Evolutionary conservation across 1,140 invertebrate species (phyloP).

Genomic region (Laupala kohalensis): DNA sequence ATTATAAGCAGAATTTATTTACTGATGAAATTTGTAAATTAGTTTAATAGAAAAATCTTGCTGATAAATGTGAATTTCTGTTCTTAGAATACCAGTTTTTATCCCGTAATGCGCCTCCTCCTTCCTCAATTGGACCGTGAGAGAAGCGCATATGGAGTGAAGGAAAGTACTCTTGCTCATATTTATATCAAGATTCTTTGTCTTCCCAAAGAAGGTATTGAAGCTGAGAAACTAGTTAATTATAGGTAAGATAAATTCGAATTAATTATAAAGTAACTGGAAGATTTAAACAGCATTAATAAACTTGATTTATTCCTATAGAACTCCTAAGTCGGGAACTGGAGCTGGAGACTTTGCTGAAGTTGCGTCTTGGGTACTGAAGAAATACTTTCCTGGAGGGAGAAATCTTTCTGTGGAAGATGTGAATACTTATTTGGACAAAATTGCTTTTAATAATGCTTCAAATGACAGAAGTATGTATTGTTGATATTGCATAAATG

Average conservation of each 20-base stretch:
- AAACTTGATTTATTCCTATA: conserved; percentile 18
- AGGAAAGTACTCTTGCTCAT: conserved; percentile 47
- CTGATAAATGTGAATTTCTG: conserved; percentile 1
- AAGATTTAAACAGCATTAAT: neutral
- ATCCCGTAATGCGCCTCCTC: conserved; percentile 53
- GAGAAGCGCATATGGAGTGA: conserved; percentile 48
- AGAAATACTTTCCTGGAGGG: conserved; percentile 34
- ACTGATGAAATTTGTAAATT: neutral
- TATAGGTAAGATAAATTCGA: conserved; percentile 28
- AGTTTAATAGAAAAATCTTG: neutral
- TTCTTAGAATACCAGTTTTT: conserved; percentile 40
- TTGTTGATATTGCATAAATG: neutral
- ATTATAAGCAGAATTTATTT: neutral
- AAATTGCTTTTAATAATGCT: conserved; percentile 43
- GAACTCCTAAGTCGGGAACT: conserved; percentile 25
- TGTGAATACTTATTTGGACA: conserved; percentile 55
- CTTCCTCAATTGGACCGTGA: conserved; percentile 52
- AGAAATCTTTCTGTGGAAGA: conserved; percentile 41
- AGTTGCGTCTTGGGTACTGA: conserved; percentile 52
- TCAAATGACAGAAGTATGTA: conserved; percentile 33
- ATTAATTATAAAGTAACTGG: neutral
- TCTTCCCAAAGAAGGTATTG: conserved; percentile 44
- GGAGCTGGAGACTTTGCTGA: conserved; percentile 57
- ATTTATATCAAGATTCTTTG: conserved; percentile 54
- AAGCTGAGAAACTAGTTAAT: conserved; percentile 49